phyloP scores from a whole-genome alignment of 2,113 vertebrate genomes.

The Apteryx owenii region DNA sequence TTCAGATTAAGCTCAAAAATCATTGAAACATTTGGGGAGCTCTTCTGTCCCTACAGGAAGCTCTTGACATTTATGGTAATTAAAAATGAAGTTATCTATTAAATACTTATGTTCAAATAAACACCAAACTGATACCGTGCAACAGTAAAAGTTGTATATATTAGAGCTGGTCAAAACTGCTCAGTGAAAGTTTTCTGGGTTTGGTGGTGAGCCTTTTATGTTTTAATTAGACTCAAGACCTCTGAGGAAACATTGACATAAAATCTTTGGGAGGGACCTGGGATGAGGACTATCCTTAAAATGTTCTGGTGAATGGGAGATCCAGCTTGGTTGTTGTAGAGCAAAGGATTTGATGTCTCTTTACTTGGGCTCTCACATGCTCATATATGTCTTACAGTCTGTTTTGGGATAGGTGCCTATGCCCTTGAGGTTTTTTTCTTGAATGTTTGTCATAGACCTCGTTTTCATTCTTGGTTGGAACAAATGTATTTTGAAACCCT shows the following conservation, averaged over 20 bases:
- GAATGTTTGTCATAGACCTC: not conserved
- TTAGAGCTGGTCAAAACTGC: not conserved
- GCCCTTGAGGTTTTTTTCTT: not conserved
- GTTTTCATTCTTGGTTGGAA: not conserved
- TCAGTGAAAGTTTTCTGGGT: not conserved
- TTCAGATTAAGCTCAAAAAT: slow-evolving; percentile 60
- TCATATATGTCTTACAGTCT: not conserved
- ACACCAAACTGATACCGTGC: not conserved
- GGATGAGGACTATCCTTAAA: not conserved
- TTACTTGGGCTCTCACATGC: not conserved
- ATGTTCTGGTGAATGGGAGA: rapidly evolving
- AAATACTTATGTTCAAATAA: slow-evolving; percentile 54
- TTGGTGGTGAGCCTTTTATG: not conserved
- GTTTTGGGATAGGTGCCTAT: not conserved
- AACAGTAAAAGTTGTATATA: not conserved
- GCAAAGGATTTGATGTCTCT: not conserved
- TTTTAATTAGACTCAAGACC: not conserved
- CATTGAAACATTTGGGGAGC: slow-evolving; percentile 55
- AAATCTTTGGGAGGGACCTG: not conserved
- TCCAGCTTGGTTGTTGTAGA: not conserved
- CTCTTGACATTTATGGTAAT: slow-evolving; percentile 73
- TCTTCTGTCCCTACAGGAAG: slow-evolving; percentile 44
- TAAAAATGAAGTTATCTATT: slow-evolving; percentile 60
- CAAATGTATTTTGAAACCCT: not conserved
- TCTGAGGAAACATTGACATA: not conserved